Evolutionary conservation across 2,113 vertebrate genomes (phyloP).

Genomic region (Sylvia atricapilla): DNA sequence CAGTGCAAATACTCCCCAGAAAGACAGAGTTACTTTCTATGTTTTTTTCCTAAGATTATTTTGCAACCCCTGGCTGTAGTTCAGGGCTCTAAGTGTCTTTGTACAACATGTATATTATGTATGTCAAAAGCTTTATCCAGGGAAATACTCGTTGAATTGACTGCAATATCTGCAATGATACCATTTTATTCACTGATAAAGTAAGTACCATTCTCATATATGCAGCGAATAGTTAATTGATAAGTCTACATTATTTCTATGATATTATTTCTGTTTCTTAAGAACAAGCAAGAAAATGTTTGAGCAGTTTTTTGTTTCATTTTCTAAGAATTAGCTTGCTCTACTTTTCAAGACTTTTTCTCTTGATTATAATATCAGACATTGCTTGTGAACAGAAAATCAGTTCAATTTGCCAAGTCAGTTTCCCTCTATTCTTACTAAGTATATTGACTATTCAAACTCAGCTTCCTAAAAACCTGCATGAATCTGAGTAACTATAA

Average conservation of each 20-base stretch:
- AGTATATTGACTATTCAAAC: constrained; percentile 25
- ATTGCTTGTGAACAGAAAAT: neutral
- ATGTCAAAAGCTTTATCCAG: neutral
- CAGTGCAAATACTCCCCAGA: neutral
- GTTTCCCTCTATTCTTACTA: neutral
- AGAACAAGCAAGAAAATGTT: neutral
- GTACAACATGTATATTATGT: neutral
- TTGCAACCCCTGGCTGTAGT: neutral
- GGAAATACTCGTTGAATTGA: neutral
- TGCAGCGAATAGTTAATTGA: neutral
- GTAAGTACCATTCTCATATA: neutral
- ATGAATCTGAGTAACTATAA: constrained; percentile 11
- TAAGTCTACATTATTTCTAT: neutral
- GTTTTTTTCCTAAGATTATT: neutral
- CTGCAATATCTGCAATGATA: neutral
- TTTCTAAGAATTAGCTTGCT: neutral
- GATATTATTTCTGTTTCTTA: neutral
- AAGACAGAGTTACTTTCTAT: neutral
- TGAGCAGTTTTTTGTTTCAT: neutral
- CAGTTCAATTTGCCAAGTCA: neutral
- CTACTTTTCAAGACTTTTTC: neutral
- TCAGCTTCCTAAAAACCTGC: neutral
- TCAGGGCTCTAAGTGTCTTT: neutral
- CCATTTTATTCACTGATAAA: neutral
- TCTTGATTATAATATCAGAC: neutral